Evolutionary conservation across 2,797 vertebrate species (phyloP).

Genomic region (Bufotes viridis): DNA sequence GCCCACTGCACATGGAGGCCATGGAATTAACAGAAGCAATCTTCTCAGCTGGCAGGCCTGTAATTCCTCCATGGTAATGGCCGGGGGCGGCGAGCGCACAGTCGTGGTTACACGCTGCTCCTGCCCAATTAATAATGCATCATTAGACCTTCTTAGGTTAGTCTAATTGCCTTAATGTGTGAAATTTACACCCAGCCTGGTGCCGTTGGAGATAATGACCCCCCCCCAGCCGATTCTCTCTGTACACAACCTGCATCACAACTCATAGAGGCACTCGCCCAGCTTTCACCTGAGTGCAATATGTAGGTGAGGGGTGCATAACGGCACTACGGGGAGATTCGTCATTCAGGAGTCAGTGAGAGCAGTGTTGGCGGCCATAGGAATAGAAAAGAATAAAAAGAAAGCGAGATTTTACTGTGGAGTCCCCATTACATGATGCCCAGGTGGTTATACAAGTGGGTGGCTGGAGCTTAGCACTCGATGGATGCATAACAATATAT

Average conservation of each 20-base stretch:
- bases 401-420: too few relatives aligned
- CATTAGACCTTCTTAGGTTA: constrained; percentile 71
- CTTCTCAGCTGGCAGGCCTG: too few relatives aligned
- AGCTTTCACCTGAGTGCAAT: neutral
- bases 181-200: constrained; percentile 68
- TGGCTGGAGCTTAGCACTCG: neutral
- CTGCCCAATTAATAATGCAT: constrained; percentile 81
- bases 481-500: too few relatives aligned
- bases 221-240: neutral
- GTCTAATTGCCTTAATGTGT: constrained; percentile 75
- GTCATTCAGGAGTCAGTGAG: neutral
- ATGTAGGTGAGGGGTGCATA: too few relatives aligned
- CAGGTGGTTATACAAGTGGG: neutral
- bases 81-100: constrained; percentile 64
- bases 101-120: constrained; percentile 66
- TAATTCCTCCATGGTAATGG: constrained; percentile 50
- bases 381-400: too few relatives aligned
- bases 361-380: constrained; percentile 39
- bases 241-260: neutral
- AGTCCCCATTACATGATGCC: too few relatives aligned
- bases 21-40: too few relatives aligned
- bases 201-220: neutral
- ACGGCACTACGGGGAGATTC: too few relatives aligned
- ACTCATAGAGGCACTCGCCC: neutral
- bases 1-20: neutral